A percentile compares a stretch with the other conserved stretches of the same genome.
Evolutionary conservation across 2,797 vertebrate genomes (phyloP).

Genomic region (Enteromius mattozi): DNA sequence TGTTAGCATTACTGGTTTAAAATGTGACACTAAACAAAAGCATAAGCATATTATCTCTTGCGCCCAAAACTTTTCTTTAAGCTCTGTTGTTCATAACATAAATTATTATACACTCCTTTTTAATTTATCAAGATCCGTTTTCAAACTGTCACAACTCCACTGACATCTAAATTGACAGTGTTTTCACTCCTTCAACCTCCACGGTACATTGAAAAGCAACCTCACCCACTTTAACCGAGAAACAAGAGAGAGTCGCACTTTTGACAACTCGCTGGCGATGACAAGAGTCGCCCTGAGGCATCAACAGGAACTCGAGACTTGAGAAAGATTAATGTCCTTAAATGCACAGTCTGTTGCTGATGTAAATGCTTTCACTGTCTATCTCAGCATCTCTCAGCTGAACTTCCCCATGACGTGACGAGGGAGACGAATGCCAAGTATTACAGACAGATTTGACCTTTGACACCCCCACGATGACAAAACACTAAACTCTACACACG

Average conservation of each 20-base stretch:
- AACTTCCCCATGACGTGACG: slow-evolving; percentile 50
- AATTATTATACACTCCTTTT: slow-evolving; percentile 34
- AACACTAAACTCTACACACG: slow-evolving; percentile 65
- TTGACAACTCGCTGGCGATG: slow-evolving; percentile 47
- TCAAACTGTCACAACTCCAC: slow-evolving; percentile 54
- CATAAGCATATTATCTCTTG: neutral
- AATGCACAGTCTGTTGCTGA: slow-evolving; percentile 52
- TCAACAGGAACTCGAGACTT: slow-evolving; percentile 57
- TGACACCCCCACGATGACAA: slow-evolving; percentile 45
- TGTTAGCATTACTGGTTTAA: neutral
- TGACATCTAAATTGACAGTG: slow-evolving; percentile 50
- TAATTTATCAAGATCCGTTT: slow-evolving; percentile 58
- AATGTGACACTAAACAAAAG: neutral
- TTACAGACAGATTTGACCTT: slow-evolving; percentile 61
- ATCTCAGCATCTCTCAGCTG: slow-evolving; percentile 26
- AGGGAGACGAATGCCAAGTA: slow-evolving; percentile 47
- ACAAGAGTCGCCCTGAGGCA: slow-evolving; percentile 54
- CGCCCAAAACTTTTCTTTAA: slow-evolving; percentile 20
- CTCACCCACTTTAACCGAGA: slow-evolving; percentile 40
- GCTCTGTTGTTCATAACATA: neutral
- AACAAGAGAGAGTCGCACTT: slow-evolving; percentile 29
- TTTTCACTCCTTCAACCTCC: slow-evolving; percentile 49
- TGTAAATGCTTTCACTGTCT: slow-evolving; percentile 47
- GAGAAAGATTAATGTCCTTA: slow-evolving; percentile 61
- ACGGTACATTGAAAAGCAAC: slow-evolving; percentile 14